A percentile compares a stretch with the other conserved stretches of the same genome.
Evolutionary conservation across 92 coral and sea anemone species (phyloP).

Genomic region (Metridium senile): DNA sequence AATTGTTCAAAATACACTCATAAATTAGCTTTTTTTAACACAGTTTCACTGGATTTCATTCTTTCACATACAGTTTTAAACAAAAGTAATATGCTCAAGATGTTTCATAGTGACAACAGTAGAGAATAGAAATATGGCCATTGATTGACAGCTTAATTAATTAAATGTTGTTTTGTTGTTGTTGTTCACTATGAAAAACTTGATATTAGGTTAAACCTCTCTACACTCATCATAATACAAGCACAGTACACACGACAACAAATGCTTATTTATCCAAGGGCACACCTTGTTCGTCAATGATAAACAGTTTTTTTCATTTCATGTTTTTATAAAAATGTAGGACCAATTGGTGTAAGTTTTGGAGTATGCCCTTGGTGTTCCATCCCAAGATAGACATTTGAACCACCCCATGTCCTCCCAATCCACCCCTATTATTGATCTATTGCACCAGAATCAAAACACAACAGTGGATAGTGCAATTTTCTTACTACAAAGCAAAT

Average conservation of each 20-base stretch:
- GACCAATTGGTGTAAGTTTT: not conserved
- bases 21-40: too few species aligned
- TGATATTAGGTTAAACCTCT: not conserved
- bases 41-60: too few species aligned
- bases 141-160: too few species aligned
- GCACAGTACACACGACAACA: not conserved
- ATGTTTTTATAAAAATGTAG: not conserved
- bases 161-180: not conserved
- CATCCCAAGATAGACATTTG: conserved; percentile 33
- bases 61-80: too few species aligned
- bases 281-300: not conserved
- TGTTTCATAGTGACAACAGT: not conserved
- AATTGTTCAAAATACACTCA: too few species aligned
- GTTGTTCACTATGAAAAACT: conserved; percentile 6
- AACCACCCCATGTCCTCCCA: conserved; percentile 1
- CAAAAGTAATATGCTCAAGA: too few species aligned
- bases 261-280: conserved; percentile 3
- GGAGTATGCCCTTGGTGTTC: conserved; percentile 27
- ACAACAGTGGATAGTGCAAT: conserved; percentile 6
- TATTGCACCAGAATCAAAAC: not conserved
- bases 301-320: not conserved
- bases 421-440: not conserved
- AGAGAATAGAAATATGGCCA: not conserved
- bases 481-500: not conserved
- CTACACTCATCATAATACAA: not conserved